Percentiles rank a stretch among this genome's conserved stretches.
Evolutionary conservation across 1,140 invertebrate genomes (phyloP).

Genomic region (Neodiprion fabricii): DNA sequence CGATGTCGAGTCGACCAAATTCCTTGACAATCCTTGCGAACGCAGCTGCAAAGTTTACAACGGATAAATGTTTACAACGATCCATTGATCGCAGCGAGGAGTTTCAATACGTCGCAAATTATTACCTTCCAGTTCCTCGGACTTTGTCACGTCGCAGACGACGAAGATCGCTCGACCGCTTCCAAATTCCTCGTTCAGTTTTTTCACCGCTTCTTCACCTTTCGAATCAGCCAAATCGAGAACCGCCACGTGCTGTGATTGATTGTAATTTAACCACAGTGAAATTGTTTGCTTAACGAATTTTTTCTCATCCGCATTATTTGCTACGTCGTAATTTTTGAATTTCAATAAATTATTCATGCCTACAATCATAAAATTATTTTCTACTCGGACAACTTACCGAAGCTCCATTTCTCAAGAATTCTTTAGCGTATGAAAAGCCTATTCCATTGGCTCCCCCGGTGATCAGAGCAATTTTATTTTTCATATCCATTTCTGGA

Average conservation of each 20-base stretch:
- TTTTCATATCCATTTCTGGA: conserved; percentile 23
- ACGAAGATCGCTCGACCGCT: conserved; percentile 29
- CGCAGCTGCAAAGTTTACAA: conserved; percentile 24
- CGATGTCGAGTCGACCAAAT: conserved; percentile 64
- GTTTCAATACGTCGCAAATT: too few species aligned
- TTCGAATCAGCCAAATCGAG: conserved; percentile 27
- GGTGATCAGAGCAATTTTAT: conserved; percentile 52
- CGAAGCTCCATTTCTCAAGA: conserved; percentile 45
- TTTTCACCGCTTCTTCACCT: conserved; percentile 22
- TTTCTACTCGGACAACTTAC: conserved; percentile 32
- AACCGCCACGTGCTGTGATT: conserved; percentile 24
- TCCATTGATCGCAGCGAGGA: too few species aligned
- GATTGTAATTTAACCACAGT: too few species aligned
- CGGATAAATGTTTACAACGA: too few species aligned
- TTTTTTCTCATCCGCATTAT: too few species aligned
- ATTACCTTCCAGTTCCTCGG: conserved; percentile 28
- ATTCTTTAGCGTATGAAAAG: conserved; percentile 38
- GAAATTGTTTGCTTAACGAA: too few species aligned
- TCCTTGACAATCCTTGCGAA: conserved; percentile 50
- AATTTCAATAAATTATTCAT: too few species aligned
- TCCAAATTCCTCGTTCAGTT: conserved; percentile 34
- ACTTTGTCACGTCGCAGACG: conserved; percentile 33
- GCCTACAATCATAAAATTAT: too few species aligned
- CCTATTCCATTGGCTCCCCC: conserved; percentile 55
- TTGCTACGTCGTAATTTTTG: too few species aligned